Evolutionary conservation across 2,113 vertebrate species (phyloP).

Genomic region (Irena cyanogastra): DNA sequence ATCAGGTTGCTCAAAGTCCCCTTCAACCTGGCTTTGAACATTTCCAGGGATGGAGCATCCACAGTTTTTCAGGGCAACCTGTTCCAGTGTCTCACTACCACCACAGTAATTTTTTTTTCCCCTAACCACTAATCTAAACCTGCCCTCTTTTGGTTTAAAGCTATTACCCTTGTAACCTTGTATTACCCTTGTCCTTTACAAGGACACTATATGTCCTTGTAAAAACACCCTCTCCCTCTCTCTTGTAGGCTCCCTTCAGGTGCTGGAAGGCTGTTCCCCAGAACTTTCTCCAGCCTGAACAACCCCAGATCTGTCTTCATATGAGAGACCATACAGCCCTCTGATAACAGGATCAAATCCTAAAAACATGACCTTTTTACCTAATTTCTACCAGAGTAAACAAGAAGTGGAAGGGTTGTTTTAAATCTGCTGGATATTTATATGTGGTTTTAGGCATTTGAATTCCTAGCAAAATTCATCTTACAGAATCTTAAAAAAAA

Average conservation of each 20-base stretch:
- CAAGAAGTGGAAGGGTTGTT: not conserved
- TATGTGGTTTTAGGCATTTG: not conserved
- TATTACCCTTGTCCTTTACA: not conserved
- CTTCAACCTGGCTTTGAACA: not conserved
- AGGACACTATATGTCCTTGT: too few relatives aligned
- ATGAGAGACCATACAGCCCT: not conserved
- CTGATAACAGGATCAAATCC: not conserved
- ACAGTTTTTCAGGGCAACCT: not conserved
- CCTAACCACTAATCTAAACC: not conserved
- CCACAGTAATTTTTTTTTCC: not conserved
- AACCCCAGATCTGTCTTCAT: not conserved
- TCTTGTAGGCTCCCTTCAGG: not conserved
- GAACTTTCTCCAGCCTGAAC: not conserved
- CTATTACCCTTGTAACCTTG: not conserved
- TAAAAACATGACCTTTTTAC: not conserved
- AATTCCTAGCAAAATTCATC: not conserved
- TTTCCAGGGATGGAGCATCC: not conserved
- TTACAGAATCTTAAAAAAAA: not conserved
- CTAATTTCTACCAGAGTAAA: not conserved
- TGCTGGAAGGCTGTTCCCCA: not conserved
- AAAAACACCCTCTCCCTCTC: not conserved
- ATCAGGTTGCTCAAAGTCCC: not conserved
- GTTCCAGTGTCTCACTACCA: not conserved
- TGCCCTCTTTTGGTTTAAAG: not conserved
- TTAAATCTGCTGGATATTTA: not conserved